These are phyloP conservation scores for Limnothrissa miodon DNA, from an alignment of 2,113 vertebrate species.

Conservation along the genomic window DNA sequence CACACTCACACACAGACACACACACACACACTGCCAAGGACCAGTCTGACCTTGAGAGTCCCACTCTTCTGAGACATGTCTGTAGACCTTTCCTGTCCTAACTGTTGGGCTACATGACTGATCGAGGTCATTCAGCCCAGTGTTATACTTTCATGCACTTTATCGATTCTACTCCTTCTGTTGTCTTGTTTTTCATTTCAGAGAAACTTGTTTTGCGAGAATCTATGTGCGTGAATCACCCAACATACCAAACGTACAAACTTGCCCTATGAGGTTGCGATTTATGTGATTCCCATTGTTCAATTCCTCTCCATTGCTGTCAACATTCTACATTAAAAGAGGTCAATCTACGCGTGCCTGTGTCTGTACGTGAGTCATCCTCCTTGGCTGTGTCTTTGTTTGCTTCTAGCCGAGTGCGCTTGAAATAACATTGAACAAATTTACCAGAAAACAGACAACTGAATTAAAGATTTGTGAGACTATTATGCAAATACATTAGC, in stretches of 20 bases:
- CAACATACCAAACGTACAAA: not conserved
- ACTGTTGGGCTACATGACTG: constrained; percentile 4
- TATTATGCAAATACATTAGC: not conserved
- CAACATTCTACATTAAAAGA: constrained; percentile 6
- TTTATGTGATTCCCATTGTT: constrained; percentile 14
- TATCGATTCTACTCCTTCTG: not conserved
- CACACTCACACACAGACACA: not conserved
- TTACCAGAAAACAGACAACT: constrained; percentile 32
- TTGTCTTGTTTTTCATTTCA: not conserved
- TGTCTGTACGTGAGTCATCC: not conserved
- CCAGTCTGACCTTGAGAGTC: not conserved
- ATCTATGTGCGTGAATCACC: not conserved
- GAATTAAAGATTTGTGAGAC: constrained; percentile 4
- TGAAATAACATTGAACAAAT: constrained; percentile 42
- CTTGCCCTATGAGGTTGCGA: not conserved
- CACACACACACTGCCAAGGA: constrained; percentile 15
- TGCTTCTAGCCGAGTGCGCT: constrained; percentile 53
- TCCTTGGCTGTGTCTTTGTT: not conserved
- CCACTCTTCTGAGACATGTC: not conserved
- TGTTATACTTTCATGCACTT: constrained; percentile 13
- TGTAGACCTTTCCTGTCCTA: not conserved
- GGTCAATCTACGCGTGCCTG: not conserved
- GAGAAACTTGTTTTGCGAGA: not conserved
- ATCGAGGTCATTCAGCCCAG: constrained; percentile 10
- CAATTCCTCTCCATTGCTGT: not conserved